Conservation (phyloP, 2,888 invertebrate species). For the Dysmachus trigonus region DNA sequence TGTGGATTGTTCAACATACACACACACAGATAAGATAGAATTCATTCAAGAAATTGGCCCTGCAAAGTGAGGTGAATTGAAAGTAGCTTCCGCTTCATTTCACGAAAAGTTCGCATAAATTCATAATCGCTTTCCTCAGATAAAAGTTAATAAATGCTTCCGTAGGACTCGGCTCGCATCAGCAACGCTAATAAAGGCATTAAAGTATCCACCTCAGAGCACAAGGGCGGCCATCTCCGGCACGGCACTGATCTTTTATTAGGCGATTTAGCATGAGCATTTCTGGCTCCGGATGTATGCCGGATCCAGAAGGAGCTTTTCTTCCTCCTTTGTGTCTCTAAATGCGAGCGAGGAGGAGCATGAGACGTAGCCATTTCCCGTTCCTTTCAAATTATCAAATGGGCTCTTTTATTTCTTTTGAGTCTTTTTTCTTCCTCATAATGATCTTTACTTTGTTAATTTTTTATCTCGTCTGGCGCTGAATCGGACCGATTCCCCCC, state of each 20-base stretch:
- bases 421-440: conserved; percentile 21
- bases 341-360: not conserved
- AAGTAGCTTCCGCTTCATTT: not conserved
- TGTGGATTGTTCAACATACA: too few species aligned
- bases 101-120: not conserved
- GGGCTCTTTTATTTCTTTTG: conserved; percentile 33
- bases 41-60: not conserved
- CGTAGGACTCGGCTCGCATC: not conserved
- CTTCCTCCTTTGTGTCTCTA: conserved; percentile 21
- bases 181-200: conserved; percentile 13
- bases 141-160: conserved; percentile 26
- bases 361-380: conserved; percentile 37
- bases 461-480: conserved; percentile 7
- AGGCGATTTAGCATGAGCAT: conserved; percentile 33
- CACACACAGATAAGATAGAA: too few species aligned
- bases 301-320: conserved; percentile 17
- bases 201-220: conserved; percentile 23
- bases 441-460: conserved; percentile 38
- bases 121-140: not conserved
- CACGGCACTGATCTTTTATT: conserved; percentile 1
- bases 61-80: not conserved
- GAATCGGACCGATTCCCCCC: not conserved
- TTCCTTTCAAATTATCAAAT: conserved; percentile 34
- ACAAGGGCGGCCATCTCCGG: not conserved
- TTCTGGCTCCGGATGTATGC: conserved; percentile 9